These are phyloP conservation scores for Phalacrocorax carbo DNA, from an alignment of 2,113 vertebrate species.

Conservation along the genomic window DNA sequence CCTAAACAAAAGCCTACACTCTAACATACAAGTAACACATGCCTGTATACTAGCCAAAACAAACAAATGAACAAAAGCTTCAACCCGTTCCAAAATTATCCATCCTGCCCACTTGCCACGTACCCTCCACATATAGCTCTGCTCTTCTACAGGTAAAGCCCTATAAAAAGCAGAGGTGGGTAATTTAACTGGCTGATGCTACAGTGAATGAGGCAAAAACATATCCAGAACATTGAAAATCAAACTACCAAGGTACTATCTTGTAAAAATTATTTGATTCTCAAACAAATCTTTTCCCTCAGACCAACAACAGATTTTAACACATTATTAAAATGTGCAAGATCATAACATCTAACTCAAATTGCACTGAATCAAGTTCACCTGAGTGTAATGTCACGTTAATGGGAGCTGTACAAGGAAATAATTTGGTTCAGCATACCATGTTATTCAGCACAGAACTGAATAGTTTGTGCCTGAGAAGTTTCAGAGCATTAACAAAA, in stretches of 20 bases:
- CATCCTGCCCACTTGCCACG: not conserved
- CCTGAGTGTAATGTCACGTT: not conserved
- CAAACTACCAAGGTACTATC: not conserved
- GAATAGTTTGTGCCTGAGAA: not conserved
- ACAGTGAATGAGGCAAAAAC: not conserved
- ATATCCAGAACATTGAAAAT: not conserved
- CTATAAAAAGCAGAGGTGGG: not conserved
- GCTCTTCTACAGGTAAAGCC: not conserved
- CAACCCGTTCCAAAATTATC: not conserved
- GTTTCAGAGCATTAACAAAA: not conserved
- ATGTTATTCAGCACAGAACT: not conserved
- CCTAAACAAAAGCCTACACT: not conserved
- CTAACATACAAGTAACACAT: accelerated
- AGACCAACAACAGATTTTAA: not conserved
- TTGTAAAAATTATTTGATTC: not conserved
- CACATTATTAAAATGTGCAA: accelerated
- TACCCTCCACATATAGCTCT: not conserved
- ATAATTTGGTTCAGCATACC: not conserved
- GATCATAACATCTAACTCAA: not conserved
- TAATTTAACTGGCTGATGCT: not conserved
- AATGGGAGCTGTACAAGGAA: not conserved
- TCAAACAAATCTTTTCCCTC: not conserved
- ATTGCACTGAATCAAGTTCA: not conserved
- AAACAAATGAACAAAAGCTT: not conserved
- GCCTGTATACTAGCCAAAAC: not conserved